Evolutionary conservation across 2,113 vertebrate species (phyloP).

Genomic region (Paedocypris sp.): DNA sequence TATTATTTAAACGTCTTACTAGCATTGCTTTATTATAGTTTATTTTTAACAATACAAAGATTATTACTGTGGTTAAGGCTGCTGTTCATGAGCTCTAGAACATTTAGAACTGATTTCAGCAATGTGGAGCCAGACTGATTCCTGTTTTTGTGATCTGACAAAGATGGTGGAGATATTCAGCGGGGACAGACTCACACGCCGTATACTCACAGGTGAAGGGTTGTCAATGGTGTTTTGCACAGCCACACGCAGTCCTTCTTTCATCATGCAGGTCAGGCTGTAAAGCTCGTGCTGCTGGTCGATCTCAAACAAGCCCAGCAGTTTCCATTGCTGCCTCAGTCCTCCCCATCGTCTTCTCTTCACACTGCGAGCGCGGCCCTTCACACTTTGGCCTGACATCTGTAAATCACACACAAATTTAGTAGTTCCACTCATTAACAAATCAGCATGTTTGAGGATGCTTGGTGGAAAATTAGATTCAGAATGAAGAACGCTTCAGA

Average conservation of each 20-base stretch:
- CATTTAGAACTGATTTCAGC: no score
- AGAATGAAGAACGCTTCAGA: no score
- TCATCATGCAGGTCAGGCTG: conserved; percentile 69
- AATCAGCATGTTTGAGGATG: no score
- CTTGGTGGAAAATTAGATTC: no score
- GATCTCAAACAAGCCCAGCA: conserved; percentile 80
- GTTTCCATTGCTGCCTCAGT: conserved; percentile 65
- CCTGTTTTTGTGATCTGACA: neutral
- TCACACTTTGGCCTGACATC: conserved; percentile 6
- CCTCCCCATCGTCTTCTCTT: conserved; percentile 56
- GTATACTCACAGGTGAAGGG: conserved; percentile 56
- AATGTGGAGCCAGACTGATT: no score
- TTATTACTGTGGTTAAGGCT: no score
- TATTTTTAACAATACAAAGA: no score
- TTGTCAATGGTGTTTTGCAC: conserved; percentile 58
- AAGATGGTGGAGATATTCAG: neutral
- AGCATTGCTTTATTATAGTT: no score
- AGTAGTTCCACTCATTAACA: neutral
- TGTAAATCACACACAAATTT: conserved; percentile 27
- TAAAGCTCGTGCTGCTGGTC: conserved; percentile 69
- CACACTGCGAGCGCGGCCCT: neutral
- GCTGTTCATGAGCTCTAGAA: no score
- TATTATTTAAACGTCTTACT: no score
- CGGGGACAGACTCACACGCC: neutral
- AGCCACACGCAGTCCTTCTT: conserved; percentile 68